A percentile compares a stretch with the other conserved stretches of the same genome.
Conservation (phyloP, 2,113 vertebrate species). For the Epinephelus cyanopodus region DNA sequence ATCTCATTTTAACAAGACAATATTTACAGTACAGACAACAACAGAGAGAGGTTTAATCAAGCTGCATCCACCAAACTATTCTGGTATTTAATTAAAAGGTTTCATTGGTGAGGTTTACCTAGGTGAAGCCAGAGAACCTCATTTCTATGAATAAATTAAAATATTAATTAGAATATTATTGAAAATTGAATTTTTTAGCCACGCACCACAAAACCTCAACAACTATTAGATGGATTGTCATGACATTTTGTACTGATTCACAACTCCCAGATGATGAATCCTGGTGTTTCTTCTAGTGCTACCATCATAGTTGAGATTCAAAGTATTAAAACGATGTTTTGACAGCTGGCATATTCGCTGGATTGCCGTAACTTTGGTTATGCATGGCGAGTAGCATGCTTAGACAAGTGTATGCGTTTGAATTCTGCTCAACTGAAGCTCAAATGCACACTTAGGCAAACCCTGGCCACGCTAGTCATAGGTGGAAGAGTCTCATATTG, state of each 20-base stretch:
- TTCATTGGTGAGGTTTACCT: background rate
- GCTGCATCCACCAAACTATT: background rate
- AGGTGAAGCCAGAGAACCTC: background rate
- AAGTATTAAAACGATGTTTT: background rate
- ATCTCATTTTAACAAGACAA: background rate
- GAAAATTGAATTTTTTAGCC: background rate
- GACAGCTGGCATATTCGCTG: background rate
- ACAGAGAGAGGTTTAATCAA: background rate
- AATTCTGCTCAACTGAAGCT: too few species aligned
- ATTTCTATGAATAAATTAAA: background rate
- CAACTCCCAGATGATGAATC: background rate
- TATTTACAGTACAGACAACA: background rate
- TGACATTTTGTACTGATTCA: background rate
- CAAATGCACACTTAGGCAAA: too few species aligned
- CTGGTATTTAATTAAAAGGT: background rate
- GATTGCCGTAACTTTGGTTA: background rate
- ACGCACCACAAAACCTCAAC: background rate
- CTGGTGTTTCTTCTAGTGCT: background rate
- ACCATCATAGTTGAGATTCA: background rate
- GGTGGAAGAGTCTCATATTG: too few species aligned
- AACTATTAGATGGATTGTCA: background rate
- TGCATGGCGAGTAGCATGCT: too few species aligned
- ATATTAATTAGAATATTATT: background rate
- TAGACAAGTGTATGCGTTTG: too few species aligned
- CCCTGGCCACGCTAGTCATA: too few species aligned